Percentiles rank a stretch among this genome's conserved stretches.
phyloP scores from a whole-genome alignment of 2,113 vertebrate species.

The Orcinus orca region DNA sequence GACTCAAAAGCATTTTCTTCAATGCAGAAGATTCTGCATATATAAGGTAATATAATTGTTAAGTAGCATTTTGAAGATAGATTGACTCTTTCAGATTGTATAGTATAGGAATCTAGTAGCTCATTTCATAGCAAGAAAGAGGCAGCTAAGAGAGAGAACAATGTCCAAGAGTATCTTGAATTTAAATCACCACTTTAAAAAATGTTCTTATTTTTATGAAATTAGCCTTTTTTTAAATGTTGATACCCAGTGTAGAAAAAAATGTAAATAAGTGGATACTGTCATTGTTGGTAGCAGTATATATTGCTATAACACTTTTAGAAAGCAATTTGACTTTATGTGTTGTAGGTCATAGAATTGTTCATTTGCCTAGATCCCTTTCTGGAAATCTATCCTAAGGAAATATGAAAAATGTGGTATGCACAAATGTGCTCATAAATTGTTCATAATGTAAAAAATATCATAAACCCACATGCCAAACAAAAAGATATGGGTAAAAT shows the following conservation, averaged over 20 bases:
- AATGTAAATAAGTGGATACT: neutral
- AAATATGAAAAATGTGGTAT: slow-evolving; percentile 1
- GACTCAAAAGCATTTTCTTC: neutral
- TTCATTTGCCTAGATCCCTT: neutral
- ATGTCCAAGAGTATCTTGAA: neutral
- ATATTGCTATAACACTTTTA: neutral
- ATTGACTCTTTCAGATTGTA: neutral
- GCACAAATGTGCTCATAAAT: neutral
- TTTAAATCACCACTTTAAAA: neutral
- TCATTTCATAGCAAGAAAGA: neutral
- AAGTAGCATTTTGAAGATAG: neutral
- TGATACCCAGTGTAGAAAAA: neutral
- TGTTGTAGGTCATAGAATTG: neutral
- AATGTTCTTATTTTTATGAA: neutral
- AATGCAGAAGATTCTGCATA: neutral
- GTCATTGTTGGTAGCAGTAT: neutral
- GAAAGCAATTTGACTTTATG: neutral
- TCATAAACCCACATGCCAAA: neutral
- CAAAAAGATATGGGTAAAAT: neutral
- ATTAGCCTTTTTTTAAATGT: neutral
- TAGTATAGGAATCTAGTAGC: neutral
- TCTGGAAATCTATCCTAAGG: neutral
- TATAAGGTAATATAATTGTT: neutral
- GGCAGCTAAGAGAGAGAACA: neutral
- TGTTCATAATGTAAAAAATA: neutral